These are phyloP conservation scores for Shinisaurus crocodilurus DNA, from an alignment of 2,113 vertebrate species.

Conservation along the genomic window DNA sequence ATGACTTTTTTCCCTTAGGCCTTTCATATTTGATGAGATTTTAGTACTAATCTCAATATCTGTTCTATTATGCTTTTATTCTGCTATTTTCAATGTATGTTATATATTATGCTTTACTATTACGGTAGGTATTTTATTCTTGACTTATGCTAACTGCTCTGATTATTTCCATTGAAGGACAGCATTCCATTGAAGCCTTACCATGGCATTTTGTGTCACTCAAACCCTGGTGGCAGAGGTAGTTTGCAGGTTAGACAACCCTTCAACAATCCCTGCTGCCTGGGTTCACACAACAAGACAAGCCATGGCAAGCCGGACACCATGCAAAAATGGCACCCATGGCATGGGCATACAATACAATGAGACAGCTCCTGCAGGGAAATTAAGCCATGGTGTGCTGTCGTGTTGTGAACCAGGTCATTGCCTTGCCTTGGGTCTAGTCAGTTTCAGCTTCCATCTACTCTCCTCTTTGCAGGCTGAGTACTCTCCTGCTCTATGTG, in stretches of 20 bases:
- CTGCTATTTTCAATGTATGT: background rate
- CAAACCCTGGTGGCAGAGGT: too few relatives aligned
- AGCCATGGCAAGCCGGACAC: too few relatives aligned
- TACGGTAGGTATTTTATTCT: background rate
- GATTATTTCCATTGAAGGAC: background rate
- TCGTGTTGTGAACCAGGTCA: too few relatives aligned
- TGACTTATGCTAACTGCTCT: background rate
- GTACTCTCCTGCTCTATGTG: background rate
- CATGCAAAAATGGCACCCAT: too few relatives aligned
- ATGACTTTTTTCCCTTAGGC: background rate
- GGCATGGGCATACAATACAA: too few relatives aligned
- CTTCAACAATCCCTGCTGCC: too few relatives aligned
- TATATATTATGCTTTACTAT: background rate
- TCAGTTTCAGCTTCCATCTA: background rate
- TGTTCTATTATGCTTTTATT: background rate
- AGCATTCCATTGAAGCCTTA: background rate
- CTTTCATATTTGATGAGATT: background rate
- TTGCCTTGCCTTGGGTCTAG: background rate
- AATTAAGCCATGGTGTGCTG: too few relatives aligned
- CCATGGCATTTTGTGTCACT: too few relatives aligned
- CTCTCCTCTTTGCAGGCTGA: background rate
- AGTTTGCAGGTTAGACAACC: too few relatives aligned
- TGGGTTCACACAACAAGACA: too few relatives aligned
- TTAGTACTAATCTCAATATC: background rate
- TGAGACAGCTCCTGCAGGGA: too few relatives aligned